Evolutionary conservation across 2,797 vertebrate species (phyloP).

Genomic region (Agapornis canus): DNA sequence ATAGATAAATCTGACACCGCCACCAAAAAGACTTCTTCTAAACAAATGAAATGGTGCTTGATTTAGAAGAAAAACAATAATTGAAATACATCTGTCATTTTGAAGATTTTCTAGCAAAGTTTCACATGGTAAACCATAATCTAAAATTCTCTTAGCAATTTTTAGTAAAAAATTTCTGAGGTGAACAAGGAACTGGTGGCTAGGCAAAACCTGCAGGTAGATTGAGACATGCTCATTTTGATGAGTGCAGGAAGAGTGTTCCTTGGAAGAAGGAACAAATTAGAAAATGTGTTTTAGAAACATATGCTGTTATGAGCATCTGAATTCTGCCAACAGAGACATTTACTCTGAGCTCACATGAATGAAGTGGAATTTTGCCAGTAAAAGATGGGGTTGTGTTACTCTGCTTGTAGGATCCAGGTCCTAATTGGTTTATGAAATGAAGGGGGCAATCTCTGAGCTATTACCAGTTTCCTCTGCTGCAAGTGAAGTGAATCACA

Average conservation of each 20-base stretch:
- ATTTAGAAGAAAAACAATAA: neutral
- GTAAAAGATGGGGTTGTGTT: conserved; percentile 45
- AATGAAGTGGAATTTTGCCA: conserved; percentile 62
- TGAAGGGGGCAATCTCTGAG: conserved; percentile 57
- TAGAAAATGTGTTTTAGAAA: neutral
- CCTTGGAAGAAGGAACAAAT: conserved; percentile 7
- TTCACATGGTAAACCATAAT: neutral
- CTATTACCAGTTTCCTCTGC: conserved; percentile 64
- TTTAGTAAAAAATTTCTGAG: neutral
- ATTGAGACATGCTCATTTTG: neutral
- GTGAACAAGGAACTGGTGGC: neutral
- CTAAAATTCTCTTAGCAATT: neutral
- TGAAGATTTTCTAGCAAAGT: neutral
- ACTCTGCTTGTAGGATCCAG: conserved; percentile 26
- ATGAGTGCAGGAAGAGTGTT: neutral
- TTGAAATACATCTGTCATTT: neutral
- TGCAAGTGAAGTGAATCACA: conserved; percentile 59
- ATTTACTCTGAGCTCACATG: conserved; percentile 41
- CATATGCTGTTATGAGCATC: conserved; percentile 31
- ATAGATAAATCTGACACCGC: neutral
- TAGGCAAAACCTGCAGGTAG: neutral
- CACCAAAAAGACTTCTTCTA: neutral
- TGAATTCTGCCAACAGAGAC: conserved; percentile 53
- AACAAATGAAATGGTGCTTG: neutral
- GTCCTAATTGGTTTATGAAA: conserved; percentile 67